These are phyloP conservation scores for Cyanoramphus novaezelandiae DNA, from an alignment of 2,113 vertebrate species.

Conservation along the genomic window DNA sequence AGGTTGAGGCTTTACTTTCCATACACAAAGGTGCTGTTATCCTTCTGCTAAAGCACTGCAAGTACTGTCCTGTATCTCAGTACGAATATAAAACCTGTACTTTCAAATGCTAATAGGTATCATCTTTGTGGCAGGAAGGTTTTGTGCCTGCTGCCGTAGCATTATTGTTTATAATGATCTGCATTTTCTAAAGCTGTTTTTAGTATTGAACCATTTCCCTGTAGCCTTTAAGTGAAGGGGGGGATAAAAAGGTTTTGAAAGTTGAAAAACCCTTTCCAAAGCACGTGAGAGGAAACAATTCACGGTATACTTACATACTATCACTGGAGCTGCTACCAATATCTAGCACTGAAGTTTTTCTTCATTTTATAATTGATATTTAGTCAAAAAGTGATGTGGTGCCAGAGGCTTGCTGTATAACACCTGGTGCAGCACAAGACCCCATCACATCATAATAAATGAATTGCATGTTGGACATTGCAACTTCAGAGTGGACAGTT, in stretches of 20 bases:
- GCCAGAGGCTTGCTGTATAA: background rate
- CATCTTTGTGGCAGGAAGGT: background rate
- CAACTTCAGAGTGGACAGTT: background rate
- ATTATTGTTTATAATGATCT: background rate
- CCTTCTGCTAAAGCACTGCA: background rate
- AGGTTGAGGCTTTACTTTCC: background rate
- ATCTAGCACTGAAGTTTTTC: background rate
- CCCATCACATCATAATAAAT: background rate
- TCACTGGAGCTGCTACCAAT: background rate
- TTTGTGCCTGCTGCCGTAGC: background rate
- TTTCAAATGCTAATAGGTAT: background rate
- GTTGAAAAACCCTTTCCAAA: background rate
- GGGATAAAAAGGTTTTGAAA: background rate
- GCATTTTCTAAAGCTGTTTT: background rate
- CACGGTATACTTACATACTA: background rate
- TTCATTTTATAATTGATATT: background rate
- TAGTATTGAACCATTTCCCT: background rate
- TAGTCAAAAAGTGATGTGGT: background rate
- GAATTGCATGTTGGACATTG: background rate
- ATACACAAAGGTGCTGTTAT: background rate
- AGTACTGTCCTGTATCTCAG: background rate
- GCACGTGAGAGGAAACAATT: background rate
- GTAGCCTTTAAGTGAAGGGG: background rate
- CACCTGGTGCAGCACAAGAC: background rate
- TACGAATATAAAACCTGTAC: background rate